phyloP scores from a whole-genome alignment of 2,113 vertebrate genomes.

The Laticauda colubrina region DNA sequence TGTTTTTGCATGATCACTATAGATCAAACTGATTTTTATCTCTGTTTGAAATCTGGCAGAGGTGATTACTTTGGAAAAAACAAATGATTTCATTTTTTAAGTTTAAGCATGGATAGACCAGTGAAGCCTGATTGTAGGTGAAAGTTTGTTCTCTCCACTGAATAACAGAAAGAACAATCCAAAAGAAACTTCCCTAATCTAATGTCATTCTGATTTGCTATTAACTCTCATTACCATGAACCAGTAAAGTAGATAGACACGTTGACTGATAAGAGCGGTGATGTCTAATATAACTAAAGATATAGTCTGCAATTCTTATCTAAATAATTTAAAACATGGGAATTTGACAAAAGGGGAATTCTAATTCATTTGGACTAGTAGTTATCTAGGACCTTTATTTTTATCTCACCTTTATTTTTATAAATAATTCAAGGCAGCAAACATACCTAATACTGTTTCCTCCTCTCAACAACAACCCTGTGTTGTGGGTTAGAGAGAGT shows the following conservation, averaged over 20 bases:
- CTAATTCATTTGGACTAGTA: background rate
- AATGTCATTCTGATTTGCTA: background rate
- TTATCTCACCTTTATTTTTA: background rate
- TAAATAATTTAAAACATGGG: background rate
- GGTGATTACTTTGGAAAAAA: constrained; percentile 30
- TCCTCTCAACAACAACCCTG: background rate
- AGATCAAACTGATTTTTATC: background rate
- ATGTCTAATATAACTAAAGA: background rate
- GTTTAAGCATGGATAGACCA: constrained; percentile 29
- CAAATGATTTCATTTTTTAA: constrained; percentile 31
- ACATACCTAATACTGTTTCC: background rate
- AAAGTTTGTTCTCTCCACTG: constrained; percentile 8
- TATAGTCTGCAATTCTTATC: background rate
- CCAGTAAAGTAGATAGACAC: background rate
- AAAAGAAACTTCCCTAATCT: background rate
- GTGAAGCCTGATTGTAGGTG: background rate
- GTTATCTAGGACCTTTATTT: background rate
- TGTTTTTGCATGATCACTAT: background rate
- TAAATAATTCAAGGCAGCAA: background rate
- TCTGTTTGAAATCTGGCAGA: constrained; percentile 14
- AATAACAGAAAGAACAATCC: background rate
- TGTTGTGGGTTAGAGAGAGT: background rate
- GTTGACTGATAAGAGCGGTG: background rate
- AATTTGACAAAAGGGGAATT: background rate
- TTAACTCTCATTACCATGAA: background rate